These are phyloP conservation scores for Scaptomyza graminum DNA, from an alignment of 1,140 invertebrate genomes.

Conservation along the genomic window DNA sequence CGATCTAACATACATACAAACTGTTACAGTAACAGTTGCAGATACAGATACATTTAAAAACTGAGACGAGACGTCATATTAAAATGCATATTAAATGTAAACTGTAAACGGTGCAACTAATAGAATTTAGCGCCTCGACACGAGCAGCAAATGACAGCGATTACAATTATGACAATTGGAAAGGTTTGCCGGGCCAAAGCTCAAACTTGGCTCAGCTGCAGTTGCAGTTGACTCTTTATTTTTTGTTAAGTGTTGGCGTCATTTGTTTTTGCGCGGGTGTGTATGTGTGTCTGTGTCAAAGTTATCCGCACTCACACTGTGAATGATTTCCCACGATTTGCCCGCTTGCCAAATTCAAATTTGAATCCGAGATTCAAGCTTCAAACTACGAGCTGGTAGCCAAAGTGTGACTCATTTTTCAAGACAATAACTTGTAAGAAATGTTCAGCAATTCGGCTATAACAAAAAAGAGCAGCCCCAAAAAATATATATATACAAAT, in stretches of 20 bases:
- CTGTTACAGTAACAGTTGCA: slow-evolving; percentile 1
- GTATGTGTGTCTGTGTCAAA: slow-evolving; percentile 68
- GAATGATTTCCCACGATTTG: slow-evolving; percentile 77
- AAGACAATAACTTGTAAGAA: slow-evolving; percentile 77
- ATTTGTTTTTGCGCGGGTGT: slow-evolving; percentile 25
- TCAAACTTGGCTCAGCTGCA: slow-evolving; percentile 28
- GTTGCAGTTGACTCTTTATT: slow-evolving; percentile 38
- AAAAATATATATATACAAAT: slow-evolving; percentile 35
- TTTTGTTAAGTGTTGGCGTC: slow-evolving; percentile 54
- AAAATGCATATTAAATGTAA: slow-evolving; percentile 68
- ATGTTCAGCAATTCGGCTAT: slow-evolving; percentile 35
- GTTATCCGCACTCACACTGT: slow-evolving; percentile 48
- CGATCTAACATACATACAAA: slow-evolving; percentile 15
- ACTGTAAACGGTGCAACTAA: slow-evolving; percentile 48
- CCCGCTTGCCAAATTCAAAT: slow-evolving; percentile 45
- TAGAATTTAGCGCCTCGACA: slow-evolving; percentile 63
- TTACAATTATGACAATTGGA: slow-evolving; percentile 64
- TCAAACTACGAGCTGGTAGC: background rate
- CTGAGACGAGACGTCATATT: slow-evolving; percentile 47
- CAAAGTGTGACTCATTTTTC: slow-evolving; percentile 66
- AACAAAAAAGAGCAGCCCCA: slow-evolving; percentile 49
- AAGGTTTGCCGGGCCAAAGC: slow-evolving; percentile 60
- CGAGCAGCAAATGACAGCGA: slow-evolving; percentile 47
- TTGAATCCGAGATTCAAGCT: slow-evolving; percentile 13
- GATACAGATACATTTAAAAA: background rate